These are phyloP conservation scores for Sitophilus oryzae DNA, from an alignment of 1,140 invertebrate species.

Conservation along the genomic window DNA sequence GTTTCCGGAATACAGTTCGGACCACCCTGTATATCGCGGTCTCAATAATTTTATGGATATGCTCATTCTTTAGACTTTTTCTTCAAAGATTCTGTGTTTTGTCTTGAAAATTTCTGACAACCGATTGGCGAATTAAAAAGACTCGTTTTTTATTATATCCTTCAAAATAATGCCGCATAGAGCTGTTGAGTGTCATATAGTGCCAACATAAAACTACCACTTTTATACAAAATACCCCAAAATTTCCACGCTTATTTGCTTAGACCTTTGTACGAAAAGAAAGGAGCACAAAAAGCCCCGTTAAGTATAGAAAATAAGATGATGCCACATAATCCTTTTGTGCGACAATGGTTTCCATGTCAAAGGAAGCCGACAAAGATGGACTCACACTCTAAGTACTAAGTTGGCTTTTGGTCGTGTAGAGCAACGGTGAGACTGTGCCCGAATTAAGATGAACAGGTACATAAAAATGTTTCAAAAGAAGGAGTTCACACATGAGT, in stretches of 20 bases:
- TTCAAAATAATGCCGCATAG: not conserved
- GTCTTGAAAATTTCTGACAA: no score
- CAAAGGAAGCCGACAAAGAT: not conserved
- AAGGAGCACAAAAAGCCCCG: not conserved
- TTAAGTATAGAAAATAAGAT: not conserved
- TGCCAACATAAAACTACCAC: no score
- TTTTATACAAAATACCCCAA: no score
- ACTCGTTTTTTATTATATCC: not conserved
- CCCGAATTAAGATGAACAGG: not conserved
- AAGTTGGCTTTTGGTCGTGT: no score
- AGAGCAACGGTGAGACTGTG: not conserved
- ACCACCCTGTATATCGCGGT: no score
- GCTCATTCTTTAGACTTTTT: no score
- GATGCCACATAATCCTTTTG: conserved; percentile 1
- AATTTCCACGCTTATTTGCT: conserved; percentile 2
- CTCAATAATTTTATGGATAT: no score
- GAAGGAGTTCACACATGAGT: not conserved
- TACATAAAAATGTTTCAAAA: no score
- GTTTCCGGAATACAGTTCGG: no score
- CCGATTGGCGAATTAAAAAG: no score
- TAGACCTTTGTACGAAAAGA: not conserved
- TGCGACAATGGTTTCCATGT: not conserved
- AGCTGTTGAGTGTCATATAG: no score
- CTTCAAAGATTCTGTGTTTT: no score
- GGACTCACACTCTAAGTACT: not conserved